Conservation (phyloP, 2,113 vertebrate genomes). For the Pterophyllum scalare region DNA sequence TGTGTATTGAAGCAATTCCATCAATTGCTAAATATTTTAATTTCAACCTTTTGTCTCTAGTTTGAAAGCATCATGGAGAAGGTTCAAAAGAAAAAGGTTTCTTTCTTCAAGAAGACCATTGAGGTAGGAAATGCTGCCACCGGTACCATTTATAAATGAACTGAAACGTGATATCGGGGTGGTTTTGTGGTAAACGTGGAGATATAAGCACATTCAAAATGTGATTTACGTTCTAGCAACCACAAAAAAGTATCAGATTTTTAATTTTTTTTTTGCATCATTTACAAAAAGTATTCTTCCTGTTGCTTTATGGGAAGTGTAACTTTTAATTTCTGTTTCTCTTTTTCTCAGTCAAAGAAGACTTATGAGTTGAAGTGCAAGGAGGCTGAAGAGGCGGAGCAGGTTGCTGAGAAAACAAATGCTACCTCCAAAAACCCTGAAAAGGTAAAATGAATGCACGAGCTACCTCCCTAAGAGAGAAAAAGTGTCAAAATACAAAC, state of each 20-base stretch:
- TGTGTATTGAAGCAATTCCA: neutral
- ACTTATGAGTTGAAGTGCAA: slow-evolving; percentile 88
- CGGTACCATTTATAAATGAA: neutral
- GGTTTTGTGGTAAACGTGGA: neutral
- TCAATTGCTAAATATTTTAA: neutral
- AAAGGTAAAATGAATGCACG: slow-evolving; percentile 81
- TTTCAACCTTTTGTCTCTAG: slow-evolving; percentile 68
- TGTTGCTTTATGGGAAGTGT: neutral
- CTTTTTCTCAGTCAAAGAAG: slow-evolving; percentile 87
- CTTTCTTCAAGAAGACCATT: slow-evolving; percentile 88
- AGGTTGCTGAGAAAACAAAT: slow-evolving; percentile 77
- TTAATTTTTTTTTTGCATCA: neutral
- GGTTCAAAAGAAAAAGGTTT: slow-evolving; percentile 89
- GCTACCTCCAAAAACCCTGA: slow-evolving; percentile 84
- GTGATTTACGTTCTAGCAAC: neutral
- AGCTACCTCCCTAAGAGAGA: neutral
- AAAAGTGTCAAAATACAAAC: neutral
- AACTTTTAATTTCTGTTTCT: slow-evolving; percentile 17
- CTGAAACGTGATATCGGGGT: neutral
- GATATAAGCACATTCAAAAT: neutral
- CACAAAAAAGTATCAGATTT: neutral
- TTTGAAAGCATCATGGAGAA: slow-evolving; percentile 92
- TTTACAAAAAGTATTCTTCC: neutral
- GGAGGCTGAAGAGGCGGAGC: slow-evolving; percentile 88
- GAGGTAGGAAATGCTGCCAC: slow-evolving; percentile 79